Evolutionary conservation across 2,113 vertebrate genomes (phyloP).

Genomic region (Rhombomys opimus): DNA sequence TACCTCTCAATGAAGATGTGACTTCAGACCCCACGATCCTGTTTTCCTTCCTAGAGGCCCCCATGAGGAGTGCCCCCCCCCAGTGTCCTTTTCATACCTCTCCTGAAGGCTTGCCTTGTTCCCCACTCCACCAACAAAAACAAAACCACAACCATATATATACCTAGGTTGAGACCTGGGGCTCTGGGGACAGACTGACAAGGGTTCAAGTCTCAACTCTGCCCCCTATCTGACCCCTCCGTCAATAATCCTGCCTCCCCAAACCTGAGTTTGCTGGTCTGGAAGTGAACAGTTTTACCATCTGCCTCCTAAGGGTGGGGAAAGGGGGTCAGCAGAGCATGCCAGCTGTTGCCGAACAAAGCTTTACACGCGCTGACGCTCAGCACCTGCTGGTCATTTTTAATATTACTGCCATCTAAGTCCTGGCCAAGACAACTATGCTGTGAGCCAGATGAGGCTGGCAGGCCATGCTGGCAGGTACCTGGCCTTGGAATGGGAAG

Average conservation of each 20-base stretch:
- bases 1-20: not conserved
- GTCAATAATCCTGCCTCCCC: not conserved
- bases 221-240: not conserved
- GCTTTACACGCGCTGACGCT: not conserved
- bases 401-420: not conserved
- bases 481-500: not conserved
- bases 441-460: fast-evolving
- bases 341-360: not conserved
- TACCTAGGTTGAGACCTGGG: not conserved
- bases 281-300: fast-evolving
- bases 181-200: not conserved
- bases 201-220: not conserved
- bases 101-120: not conserved
- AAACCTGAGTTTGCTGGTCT: not conserved
- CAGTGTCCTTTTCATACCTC: not conserved
- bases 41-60: not conserved
- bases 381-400: not conserved
- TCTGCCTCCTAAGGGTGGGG: not conserved
- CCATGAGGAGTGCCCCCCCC: too few relatives aligned
- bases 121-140: not conserved
- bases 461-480: not conserved
- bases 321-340: not conserved
- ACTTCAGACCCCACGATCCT: not conserved
- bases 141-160: not conserved
- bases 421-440: not conserved